These are phyloP conservation scores for Mimas tiliae DNA, from an alignment of 2,888 invertebrate genomes.

Conservation along the genomic window DNA sequence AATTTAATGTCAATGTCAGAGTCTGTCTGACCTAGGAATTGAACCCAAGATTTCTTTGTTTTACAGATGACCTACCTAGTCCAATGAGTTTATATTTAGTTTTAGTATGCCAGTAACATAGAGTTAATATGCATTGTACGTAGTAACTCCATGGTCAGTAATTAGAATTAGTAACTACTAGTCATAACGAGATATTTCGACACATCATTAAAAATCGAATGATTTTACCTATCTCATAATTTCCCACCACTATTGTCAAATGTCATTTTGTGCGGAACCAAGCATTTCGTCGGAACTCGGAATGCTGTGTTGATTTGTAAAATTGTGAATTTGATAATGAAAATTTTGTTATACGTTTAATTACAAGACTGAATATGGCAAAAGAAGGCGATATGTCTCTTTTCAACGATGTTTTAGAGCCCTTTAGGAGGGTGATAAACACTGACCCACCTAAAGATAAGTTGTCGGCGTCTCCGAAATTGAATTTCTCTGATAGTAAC, in stretches of 20 bases:
- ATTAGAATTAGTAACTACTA: too few relatives aligned
- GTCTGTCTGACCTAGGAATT: too few relatives aligned
- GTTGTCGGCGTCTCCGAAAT: constrained; percentile 69
- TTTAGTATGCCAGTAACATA: too few relatives aligned
- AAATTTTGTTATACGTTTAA: constrained; percentile 10
- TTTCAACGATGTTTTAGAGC: constrained; percentile 75
- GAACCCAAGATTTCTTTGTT: too few relatives aligned
- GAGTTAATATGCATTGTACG: too few relatives aligned
- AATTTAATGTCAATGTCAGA: too few relatives aligned
- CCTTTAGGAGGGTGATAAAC: constrained; percentile 78
- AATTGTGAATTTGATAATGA: constrained; percentile 22
- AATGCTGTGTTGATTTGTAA: not conserved
- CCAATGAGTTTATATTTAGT: too few relatives aligned
- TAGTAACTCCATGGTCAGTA: too few relatives aligned
- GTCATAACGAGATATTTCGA: too few relatives aligned
- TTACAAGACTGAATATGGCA: constrained; percentile 57
- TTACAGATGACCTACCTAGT: too few relatives aligned
- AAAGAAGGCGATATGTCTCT: constrained; percentile 78
- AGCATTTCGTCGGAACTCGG: not conserved
- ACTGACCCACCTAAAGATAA: constrained; percentile 78
- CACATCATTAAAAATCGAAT: too few relatives aligned
- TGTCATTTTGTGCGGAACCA: not conserved
- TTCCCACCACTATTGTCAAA: not conserved
- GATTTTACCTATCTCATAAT: too few relatives aligned
- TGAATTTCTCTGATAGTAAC: constrained; percentile 79